Conservation (phyloP, 2,888 invertebrate genomes). For the Caradrina clavipalpis region DNA sequence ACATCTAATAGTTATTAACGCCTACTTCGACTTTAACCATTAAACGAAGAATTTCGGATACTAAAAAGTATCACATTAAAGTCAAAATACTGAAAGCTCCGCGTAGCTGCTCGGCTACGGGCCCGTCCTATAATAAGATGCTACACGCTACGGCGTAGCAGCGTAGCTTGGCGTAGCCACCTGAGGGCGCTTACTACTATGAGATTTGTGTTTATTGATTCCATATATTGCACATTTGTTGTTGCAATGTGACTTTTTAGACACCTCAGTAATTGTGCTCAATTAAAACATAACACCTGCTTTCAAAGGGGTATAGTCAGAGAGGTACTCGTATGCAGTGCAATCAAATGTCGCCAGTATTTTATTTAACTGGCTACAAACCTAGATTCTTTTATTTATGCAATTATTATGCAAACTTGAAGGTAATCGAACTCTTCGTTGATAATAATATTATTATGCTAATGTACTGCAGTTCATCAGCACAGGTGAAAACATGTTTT, state of each 20-base stretch:
- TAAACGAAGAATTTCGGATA: not conserved
- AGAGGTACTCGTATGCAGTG: too few species aligned
- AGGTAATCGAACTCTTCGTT: not conserved
- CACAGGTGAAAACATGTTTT: not conserved
- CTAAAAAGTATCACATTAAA: not conserved
- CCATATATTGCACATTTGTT: not conserved
- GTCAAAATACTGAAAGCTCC: slow-evolving; percentile 37
- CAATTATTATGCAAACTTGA: not conserved
- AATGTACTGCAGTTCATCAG: not conserved
- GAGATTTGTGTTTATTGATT: not conserved
- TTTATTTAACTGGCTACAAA: too few species aligned
- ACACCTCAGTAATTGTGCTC: too few species aligned
- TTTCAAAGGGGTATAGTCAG: too few species aligned
- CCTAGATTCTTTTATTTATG: not conserved
- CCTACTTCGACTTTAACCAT: not conserved
- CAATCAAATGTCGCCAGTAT: too few species aligned
- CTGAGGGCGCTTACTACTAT: not conserved
- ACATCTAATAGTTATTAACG: too few species aligned
- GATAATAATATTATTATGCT: not conserved
- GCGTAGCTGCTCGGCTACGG: slow-evolving; percentile 33
- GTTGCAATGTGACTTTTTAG: not conserved
- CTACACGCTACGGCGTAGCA: slow-evolving; percentile 55
- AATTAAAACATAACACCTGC: too few species aligned
- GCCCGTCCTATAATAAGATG: slow-evolving; percentile 14
- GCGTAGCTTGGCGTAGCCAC: slow-evolving; percentile 53